These are phyloP conservation scores for Orientallactaga sibirica DNA, from an alignment of 2,797 vertebrate species.

Conservation along the genomic window DNA sequence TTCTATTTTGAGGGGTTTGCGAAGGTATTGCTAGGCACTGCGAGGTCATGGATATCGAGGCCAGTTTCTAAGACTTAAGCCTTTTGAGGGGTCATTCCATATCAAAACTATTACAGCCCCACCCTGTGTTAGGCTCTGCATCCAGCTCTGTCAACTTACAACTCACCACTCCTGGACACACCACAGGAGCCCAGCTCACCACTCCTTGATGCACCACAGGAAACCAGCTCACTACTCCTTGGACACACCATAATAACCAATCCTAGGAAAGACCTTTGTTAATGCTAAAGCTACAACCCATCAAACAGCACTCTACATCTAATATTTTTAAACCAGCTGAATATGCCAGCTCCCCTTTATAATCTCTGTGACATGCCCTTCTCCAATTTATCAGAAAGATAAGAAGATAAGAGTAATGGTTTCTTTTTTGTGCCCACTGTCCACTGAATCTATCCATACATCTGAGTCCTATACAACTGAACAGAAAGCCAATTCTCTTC, in stretches of 20 bases:
- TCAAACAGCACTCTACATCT: neutral
- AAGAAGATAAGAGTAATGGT: neutral
- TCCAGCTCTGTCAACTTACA: neutral
- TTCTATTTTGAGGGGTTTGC: too few species aligned
- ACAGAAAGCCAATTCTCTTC: neutral
- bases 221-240: too few species aligned
- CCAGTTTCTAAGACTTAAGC: too few species aligned
- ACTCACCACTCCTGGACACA: neutral
- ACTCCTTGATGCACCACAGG: too few species aligned
- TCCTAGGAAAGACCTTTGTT: neutral
- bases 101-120: neutral
- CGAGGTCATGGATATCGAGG: too few species aligned
- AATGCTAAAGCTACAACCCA: too few species aligned
- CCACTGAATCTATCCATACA: neutral
- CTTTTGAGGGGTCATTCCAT: too few species aligned
- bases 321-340: neutral
- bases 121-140: too few species aligned
- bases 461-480: neutral
- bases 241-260: neutral
- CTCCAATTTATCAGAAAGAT: neutral
- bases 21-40: too few species aligned
- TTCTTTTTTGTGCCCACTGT: neutral
- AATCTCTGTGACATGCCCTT: neutral
- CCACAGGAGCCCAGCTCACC: too few species aligned
- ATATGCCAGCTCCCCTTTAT: too few species aligned